Evolutionary conservation across 1,140 invertebrate species (phyloP).

Genomic region (Sinella curviseta): DNA sequence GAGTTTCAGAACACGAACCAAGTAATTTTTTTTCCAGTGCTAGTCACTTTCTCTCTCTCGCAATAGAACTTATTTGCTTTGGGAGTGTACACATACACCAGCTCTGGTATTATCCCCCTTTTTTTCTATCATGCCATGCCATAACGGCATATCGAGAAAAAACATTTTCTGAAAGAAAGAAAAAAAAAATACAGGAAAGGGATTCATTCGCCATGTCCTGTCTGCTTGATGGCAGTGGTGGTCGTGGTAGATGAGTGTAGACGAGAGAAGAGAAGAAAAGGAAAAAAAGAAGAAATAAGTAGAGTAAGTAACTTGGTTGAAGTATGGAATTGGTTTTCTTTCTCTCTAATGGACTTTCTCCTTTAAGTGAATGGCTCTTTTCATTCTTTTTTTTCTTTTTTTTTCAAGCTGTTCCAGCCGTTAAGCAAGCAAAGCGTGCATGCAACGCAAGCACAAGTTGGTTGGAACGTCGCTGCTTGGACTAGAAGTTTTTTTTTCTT

Average conservation of each 20-base stretch:
- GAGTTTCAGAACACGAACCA: constrained; percentile 19
- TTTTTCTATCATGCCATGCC: background rate
- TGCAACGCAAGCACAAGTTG: constrained; percentile 12
- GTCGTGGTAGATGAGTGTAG: background rate
- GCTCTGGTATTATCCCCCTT: background rate
- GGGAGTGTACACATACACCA: background rate
- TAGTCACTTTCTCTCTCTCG: background rate
- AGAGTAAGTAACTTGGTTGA: constrained; percentile 36
- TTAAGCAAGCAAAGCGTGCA: constrained; percentile 24
- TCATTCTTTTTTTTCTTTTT: constrained; percentile 12
- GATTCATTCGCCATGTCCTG: constrained; percentile 16
- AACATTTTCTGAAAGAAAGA: background rate
- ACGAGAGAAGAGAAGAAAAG: background rate
- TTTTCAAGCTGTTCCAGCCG: constrained; percentile 26
- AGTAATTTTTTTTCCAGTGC: background rate
- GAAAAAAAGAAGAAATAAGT: constrained; percentile 29
- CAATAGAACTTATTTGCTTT: background rate
- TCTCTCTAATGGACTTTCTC: constrained; percentile 49
- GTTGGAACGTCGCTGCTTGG: background rate
- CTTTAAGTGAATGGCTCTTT: constrained; percentile 40
- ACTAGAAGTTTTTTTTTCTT: constrained; percentile 5
- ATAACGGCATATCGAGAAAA: constrained; percentile 18
- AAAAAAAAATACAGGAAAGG: background rate
- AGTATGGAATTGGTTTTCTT: constrained; percentile 48
- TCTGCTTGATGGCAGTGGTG: background rate